These are phyloP conservation scores for Drosophila tristis DNA, from an alignment of 1,140 invertebrate genomes.

Conservation along the genomic window DNA sequence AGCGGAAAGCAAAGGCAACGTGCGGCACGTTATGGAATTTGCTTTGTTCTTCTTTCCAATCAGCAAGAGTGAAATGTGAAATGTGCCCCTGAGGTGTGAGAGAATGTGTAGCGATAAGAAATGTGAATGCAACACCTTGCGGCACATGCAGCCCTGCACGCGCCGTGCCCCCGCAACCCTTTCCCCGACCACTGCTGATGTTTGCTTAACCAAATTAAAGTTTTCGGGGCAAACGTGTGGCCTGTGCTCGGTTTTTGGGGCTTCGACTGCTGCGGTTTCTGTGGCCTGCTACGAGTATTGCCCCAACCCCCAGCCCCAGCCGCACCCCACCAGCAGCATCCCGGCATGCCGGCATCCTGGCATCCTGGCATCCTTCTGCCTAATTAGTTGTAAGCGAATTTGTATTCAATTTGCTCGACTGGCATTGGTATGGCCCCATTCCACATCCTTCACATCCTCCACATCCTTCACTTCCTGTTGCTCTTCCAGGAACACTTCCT, in stretches of 20 bases:
- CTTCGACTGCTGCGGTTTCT: neutral
- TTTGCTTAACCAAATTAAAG: constrained; percentile 56
- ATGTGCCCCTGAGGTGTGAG: constrained; percentile 23
- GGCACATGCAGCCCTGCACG: constrained; percentile 11
- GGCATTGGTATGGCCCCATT: constrained; percentile 2
- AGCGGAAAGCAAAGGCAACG: neutral
- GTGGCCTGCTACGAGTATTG: neutral
- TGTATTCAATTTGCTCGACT: constrained; percentile 71
- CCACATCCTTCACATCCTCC: neutral
- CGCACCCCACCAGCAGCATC: too few species aligned
- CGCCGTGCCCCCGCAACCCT: too few species aligned
- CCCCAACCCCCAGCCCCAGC: too few species aligned
- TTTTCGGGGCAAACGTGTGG: constrained; percentile 29
- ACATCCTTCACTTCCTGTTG: neutral
- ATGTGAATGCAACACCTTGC: constrained; percentile 62
- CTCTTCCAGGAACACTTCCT: neutral
- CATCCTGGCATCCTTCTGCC: constrained; percentile 29
- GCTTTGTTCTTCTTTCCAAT: constrained; percentile 46
- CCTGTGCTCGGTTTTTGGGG: constrained; percentile 8
- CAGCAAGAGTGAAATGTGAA: constrained; percentile 52
- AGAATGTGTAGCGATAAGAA: constrained; percentile 4
- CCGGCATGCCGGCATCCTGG: too few species aligned
- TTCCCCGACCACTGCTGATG: constrained; percentile 1
- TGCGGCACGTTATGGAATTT: constrained; percentile 46
- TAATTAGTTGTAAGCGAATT: constrained; percentile 80